Conservation (phyloP, 2,113 vertebrate species). For the Murina feae region DNA sequence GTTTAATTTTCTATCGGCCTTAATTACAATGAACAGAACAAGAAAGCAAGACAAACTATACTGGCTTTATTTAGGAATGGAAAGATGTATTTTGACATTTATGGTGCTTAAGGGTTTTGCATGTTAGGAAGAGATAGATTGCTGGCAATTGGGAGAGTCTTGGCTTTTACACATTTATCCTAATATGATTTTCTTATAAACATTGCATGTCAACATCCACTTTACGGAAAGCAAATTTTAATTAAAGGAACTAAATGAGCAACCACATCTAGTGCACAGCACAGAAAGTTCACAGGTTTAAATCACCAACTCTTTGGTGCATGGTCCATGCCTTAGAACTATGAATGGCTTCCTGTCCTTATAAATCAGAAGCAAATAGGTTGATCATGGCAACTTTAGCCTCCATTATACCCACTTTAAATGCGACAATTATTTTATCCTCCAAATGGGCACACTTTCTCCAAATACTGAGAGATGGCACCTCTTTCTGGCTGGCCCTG, state of each 20-base stretch:
- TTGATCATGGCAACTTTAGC: neutral
- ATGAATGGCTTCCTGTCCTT: neutral
- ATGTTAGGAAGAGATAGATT: neutral
- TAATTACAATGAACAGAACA: slow-evolving; percentile 25
- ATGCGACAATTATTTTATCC: neutral
- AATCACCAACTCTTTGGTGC: neutral
- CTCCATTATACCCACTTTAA: neutral
- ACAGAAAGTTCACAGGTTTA: slow-evolving; percentile 16
- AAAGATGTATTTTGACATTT: slow-evolving; percentile 41
- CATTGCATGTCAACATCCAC: neutral
- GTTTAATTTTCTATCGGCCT: slow-evolving; percentile 32
- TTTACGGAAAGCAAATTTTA: slow-evolving; percentile 37
- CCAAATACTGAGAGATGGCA: neutral
- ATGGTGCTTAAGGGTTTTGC: slow-evolving; percentile 4
- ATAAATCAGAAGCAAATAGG: slow-evolving; percentile 3
- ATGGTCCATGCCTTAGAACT: neutral
- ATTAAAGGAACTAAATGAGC: slow-evolving; percentile 46
- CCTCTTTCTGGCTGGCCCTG: neutral
- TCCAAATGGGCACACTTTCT: neutral
- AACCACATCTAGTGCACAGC: neutral
- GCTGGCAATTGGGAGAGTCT: neutral
- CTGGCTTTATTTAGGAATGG: slow-evolving; percentile 26
- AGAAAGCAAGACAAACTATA: neutral
- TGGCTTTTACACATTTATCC: neutral
- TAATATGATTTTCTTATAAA: slow-evolving; percentile 45